Base-by-base conservation (phyloP, 2,888 invertebrate species). In the Xanthia icteritia region DNA sequence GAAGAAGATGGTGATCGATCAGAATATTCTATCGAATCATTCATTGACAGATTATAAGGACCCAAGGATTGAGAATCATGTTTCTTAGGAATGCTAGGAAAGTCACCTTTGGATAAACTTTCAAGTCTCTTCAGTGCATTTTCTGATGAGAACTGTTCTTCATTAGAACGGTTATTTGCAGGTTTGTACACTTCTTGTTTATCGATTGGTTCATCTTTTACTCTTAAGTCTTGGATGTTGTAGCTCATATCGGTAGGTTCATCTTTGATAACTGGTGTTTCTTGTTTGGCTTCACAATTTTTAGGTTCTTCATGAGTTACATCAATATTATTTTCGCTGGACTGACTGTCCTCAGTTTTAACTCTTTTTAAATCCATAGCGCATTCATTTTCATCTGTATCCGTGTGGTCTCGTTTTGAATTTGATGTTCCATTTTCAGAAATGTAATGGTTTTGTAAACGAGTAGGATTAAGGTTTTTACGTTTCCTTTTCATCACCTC, bases 381-480 rank as follows among this genome's bases (percentile, higher is more conserved):
- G 81, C 85, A 91, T 74, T 94, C 84, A 68, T 69, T 85, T 70
- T 84, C 92, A 89, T 96, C 93, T 89, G 88, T 83, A 56, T 92
- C 90, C 27, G 86, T 89, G n/a, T 92, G 90, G 67, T 92, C 92
- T 77, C 88, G 82, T 76, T 92, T 91, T 72, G 91, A 89, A 65
- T 89, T 89, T 5, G 85, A 80, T 51, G 91, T 88, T 61, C 88
- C 86, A 79, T 90, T 92, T 69, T 93, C 93, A 5, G 90, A 83
- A 39, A 86, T 86, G 67, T 91, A 91, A 73, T 90, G 93, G 75
- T 93, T 94, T n/a, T 98, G 97, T 91, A 98, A 98, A 83, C 98
- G 97, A 2, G 98, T 98, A 0, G 99, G 99, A 92, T 99, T 99
- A 89, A 98, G 98, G 89, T 98, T 99, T 95, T 99, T 99, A 48